Conservation (phyloP, 35 echinoderm and acorn worm genomes). For the Patiria miniata region DNA sequence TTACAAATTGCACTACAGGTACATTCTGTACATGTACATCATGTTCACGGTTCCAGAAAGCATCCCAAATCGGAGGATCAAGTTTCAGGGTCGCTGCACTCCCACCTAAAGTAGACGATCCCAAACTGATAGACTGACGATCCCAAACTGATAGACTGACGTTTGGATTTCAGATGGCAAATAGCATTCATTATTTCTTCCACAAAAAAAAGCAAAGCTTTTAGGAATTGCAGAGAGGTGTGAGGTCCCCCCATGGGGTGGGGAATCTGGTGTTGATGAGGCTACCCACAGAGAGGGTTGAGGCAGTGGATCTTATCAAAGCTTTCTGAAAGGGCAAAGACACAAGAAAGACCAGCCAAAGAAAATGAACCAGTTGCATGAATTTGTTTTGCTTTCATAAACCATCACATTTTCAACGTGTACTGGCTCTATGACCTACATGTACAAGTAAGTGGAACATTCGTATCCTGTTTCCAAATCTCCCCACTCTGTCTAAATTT, state of each 20-base stretch:
- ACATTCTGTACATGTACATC: no score
- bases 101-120: not conserved
- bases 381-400: no score
- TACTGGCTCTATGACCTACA: no score
- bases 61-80: no score
- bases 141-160: not conserved
- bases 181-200: not conserved
- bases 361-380: no score
- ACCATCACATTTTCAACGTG: no score
- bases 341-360: not conserved
- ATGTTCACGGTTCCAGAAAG: no score
- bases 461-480: no score
- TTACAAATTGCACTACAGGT: no score
- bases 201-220: constrained; percentile 18
- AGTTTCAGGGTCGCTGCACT: constrained; percentile 2
- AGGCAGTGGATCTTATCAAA: not conserved
- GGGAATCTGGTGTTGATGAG: not conserved
- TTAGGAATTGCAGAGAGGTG: not conserved
- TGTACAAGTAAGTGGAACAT: no score
- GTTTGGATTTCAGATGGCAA: constrained; percentile 13
- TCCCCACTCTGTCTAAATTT: no score
- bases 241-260: not conserved
- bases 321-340: constrained; percentile 7
- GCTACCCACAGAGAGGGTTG: not conserved
- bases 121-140: not conserved